Conservation (phyloP, 1,140 invertebrate genomes). For the Coelopa frigida region DNA sequence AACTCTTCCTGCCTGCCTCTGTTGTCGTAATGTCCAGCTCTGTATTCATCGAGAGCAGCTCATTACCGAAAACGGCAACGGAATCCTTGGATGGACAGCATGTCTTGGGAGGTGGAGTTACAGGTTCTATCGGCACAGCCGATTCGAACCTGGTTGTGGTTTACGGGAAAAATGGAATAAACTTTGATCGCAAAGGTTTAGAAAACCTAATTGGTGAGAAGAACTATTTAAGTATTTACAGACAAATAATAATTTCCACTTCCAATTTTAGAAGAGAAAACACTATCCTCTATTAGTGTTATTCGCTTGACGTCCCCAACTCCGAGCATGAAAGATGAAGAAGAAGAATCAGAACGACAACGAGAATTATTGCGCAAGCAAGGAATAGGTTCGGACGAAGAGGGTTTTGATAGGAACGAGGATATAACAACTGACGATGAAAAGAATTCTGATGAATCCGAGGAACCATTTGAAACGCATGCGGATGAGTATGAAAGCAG, state of each 20-base stretch:
- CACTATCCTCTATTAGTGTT: slow-evolving; percentile 40
- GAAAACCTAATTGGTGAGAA: slow-evolving; percentile 63
- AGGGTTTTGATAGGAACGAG: slow-evolving; percentile 24
- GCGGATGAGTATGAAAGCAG: neutral
- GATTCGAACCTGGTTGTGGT: slow-evolving; percentile 56
- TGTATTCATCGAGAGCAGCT: slow-evolving; percentile 31
- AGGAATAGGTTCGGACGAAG: slow-evolving; percentile 19
- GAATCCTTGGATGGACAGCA: neutral
- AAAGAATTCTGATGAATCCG: slow-evolving; percentile 9
- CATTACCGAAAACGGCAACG: slow-evolving; percentile 17
- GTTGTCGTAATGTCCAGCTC: slow-evolving; percentile 37
- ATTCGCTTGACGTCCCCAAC: slow-evolving; percentile 40
- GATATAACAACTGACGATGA: slow-evolving; percentile 20
- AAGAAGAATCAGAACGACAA: slow-evolving; percentile 27
- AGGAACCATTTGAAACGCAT: slow-evolving; percentile 1
- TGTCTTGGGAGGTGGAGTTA: neutral
- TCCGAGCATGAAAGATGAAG: slow-evolving; percentile 41
- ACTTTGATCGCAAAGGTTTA: slow-evolving; percentile 61
- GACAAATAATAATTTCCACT: slow-evolving; percentile 20
- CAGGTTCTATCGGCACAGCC: neutral
- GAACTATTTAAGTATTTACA: neutral
- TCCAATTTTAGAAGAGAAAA: slow-evolving; percentile 29
- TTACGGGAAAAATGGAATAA: slow-evolving; percentile 65
- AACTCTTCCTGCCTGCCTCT: no score
- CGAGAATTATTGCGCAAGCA: slow-evolving; percentile 29